Conservation (phyloP, 92 coral and sea anemone genomes). For the Epizoanthus ramosus region DNA sequence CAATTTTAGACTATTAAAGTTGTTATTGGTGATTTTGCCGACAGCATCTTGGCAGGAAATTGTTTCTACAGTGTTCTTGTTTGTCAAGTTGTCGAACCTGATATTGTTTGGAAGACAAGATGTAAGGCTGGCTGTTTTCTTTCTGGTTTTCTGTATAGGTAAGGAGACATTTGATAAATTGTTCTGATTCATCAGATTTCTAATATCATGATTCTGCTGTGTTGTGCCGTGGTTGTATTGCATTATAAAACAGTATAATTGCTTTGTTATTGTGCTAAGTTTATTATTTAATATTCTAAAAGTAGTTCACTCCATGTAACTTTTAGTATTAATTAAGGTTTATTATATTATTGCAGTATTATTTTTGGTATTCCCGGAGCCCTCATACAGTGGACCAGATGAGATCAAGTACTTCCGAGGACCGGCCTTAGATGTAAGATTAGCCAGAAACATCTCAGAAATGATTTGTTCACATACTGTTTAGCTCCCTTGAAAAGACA, state of each 20-base stretch:
- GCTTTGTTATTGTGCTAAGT: too few species aligned
- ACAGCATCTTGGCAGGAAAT: conserved; percentile 89
- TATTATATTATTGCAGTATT: conserved; percentile 59
- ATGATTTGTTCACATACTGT: background rate
- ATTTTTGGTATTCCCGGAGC: conserved; percentile 92
- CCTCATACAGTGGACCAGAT: conserved; percentile 95
- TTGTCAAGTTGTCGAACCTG: conserved; percentile 89
- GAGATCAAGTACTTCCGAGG: conserved; percentile 85
- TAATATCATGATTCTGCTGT: background rate
- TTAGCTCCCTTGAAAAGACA: too few species aligned
- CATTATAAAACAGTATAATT: too few species aligned
- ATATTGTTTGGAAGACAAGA: conserved; percentile 90
- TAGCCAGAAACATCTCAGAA: background rate
- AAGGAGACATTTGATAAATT: background rate
- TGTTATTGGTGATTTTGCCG: background rate
- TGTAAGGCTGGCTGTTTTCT: conserved; percentile 78
- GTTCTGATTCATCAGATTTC: too few species aligned
- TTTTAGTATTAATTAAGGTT: too few species aligned
- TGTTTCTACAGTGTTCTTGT: conserved; percentile 75
- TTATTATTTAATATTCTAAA: background rate
- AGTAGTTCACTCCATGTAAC: too few species aligned
- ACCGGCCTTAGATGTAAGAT: conserved; percentile 84
- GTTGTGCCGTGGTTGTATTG: background rate
- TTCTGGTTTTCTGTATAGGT: conserved; percentile 81
- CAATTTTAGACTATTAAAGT: too few species aligned